These are phyloP conservation scores for Chiridota heheva DNA, from an alignment of 35 echinoderm and acorn worm genomes.

Conservation along the genomic window DNA sequence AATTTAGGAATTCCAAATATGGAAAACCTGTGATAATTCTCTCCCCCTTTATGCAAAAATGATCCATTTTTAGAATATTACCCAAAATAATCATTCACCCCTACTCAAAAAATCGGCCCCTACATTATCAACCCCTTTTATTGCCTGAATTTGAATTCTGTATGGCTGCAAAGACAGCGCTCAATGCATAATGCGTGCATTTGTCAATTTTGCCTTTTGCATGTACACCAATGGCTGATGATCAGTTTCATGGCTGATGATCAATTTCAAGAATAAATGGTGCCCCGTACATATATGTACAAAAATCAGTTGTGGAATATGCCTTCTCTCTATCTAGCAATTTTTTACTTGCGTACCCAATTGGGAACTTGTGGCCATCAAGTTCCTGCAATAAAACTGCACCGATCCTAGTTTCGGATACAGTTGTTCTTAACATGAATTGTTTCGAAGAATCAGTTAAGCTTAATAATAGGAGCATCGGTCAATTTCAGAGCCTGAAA, in stretches of 20 bases:
- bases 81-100: too few relatives aligned
- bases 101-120: too few relatives aligned
- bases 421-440: conserved; percentile 51
- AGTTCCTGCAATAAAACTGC: conserved; percentile 44
- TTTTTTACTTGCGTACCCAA: conserved; percentile 25
- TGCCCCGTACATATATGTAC: conserved; percentile 26
- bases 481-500: conserved; percentile 38
- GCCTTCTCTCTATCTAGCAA: conserved; percentile 20
- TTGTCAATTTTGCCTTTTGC: too few relatives aligned
- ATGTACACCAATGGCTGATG: too few relatives aligned
- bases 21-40: too few relatives aligned
- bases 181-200: too few relatives aligned
- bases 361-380: conserved; percentile 21
- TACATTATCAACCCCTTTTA: too few relatives aligned
- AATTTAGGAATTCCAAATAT: too few relatives aligned
- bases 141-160: too few relatives aligned
- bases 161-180: too few relatives aligned
- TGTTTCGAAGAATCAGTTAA: conserved; percentile 21
- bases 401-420: conserved; percentile 36
- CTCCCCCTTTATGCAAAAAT: too few relatives aligned
- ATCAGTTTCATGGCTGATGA: too few relatives aligned
- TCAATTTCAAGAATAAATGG: conserved; percentile 35
- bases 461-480: conserved; percentile 25
- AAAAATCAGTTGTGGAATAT: conserved; percentile 43
- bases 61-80: background rate